Percentiles rank a stretch among this genome's conserved stretches.
These are phyloP conservation scores for Harpegnathos saltator DNA, from an alignment of 1,140 invertebrate genomes.

Conservation along the genomic window DNA sequence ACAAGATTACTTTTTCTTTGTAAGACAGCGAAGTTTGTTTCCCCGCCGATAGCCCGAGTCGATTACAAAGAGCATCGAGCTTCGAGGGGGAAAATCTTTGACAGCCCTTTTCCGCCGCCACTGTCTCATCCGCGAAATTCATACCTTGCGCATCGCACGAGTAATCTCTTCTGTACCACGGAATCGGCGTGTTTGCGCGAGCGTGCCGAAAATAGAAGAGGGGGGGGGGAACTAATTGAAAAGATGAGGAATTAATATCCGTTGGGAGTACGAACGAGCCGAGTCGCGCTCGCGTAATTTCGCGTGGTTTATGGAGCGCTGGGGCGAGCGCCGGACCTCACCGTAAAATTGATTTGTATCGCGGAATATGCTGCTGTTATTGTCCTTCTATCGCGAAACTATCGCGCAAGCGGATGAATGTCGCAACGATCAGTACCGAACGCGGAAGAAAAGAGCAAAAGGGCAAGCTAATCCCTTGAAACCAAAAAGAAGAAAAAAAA, in stretches of 20 bases:
- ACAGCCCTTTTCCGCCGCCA: constrained; percentile 43
- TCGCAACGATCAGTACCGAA: background rate
- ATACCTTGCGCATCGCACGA: constrained; percentile 43
- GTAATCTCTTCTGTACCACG: constrained; percentile 14
- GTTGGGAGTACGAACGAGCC: background rate
- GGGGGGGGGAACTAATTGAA: constrained; percentile 31
- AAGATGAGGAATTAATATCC: constrained; percentile 17
- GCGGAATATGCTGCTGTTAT: background rate
- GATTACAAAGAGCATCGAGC: constrained; percentile 70
- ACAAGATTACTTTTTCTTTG: constrained; percentile 77
- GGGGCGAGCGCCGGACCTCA: background rate
- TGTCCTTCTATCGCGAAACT: background rate
- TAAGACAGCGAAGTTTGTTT: constrained; percentile 73
- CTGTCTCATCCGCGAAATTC: constrained; percentile 64
- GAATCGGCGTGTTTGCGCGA: constrained; percentile 29
- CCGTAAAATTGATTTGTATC: constrained; percentile 18
- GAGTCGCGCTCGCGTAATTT: constrained; percentile 9
- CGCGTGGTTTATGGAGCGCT: background rate
- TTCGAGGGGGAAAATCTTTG: constrained; percentile 55
- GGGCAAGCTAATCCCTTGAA: too few species aligned
- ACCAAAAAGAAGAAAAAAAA: background rate
- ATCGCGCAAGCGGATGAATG: background rate
- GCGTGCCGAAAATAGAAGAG: constrained; percentile 19
- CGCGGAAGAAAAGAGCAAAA: too few species aligned
- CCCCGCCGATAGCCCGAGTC: constrained; percentile 69